phyloP scores from a whole-genome alignment of 2,888 invertebrate genomes.

The Mesoligia furuncula region DNA sequence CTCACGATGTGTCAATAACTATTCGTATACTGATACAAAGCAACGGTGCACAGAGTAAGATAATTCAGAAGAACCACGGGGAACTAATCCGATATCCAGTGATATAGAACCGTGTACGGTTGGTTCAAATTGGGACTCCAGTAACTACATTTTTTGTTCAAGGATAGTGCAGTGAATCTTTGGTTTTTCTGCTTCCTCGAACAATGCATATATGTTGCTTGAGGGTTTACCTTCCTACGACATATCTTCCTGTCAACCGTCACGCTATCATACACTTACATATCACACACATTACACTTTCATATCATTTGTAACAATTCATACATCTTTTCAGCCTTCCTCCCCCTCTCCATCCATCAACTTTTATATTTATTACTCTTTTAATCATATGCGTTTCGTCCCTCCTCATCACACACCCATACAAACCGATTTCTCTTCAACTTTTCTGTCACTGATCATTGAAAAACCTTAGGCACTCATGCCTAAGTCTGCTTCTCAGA shows the following conservation, averaged over 20 bases:
- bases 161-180: background rate
- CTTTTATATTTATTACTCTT: background rate
- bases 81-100: background rate
- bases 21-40: constrained; percentile 51
- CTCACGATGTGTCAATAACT: constrained; percentile 76
- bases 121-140: too few species aligned
- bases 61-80: constrained; percentile 21
- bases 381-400: too few species aligned
- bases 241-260: background rate
- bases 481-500: background rate
- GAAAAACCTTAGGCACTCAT: background rate
- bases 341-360: background rate
- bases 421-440: background rate
- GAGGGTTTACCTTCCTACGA: background rate
- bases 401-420: background rate
- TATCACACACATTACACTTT: background rate
- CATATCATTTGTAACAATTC: background rate
- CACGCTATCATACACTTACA: background rate
- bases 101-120: background rate
- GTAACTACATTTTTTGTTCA: background rate
- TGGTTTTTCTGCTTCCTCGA: background rate
- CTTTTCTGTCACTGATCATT: background rate
- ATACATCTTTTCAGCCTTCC: background rate
- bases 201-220: background rate
- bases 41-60: constrained; percentile 38